Conservation (phyloP, 2,797 vertebrate genomes). For the Atherinosoma microstoma region DNA sequence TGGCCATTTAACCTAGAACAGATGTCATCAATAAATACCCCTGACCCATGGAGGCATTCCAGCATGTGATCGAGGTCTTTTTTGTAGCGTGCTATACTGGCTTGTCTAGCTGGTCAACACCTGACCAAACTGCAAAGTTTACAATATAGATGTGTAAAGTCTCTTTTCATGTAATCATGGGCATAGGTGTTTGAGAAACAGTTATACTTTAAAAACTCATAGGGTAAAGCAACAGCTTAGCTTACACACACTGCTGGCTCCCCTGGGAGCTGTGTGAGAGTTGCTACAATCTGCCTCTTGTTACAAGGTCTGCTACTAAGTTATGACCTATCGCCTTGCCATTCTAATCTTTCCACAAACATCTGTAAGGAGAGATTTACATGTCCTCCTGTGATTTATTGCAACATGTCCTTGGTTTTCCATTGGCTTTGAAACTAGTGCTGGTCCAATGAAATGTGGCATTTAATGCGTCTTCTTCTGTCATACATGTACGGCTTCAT, state of each 20-base stretch:
- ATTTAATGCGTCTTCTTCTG: conserved; percentile 39
- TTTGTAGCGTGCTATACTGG: conserved; percentile 44
- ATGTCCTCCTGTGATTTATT: conserved; percentile 74
- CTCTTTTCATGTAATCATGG: conserved; percentile 76
- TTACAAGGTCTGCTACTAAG: conserved; percentile 83
- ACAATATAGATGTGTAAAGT: conserved; percentile 81
- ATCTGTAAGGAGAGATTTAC: conserved; percentile 75
- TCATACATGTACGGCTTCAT: conserved; percentile 11
- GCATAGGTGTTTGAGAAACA: conserved; percentile 78
- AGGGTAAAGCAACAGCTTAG: conserved; percentile 85
- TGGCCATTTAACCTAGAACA: conserved; percentile 90
- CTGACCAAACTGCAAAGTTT: conserved; percentile 91
- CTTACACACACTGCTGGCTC: conserved; percentile 82
- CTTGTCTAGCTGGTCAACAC: conserved; percentile 85
- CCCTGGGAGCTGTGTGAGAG: conserved; percentile 83
- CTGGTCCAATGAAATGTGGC: conserved; percentile 50
- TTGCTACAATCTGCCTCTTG: conserved; percentile 88
- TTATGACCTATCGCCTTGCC: conserved; percentile 78
- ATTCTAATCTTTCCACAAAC: conserved; percentile 82
- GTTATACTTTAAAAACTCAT: conserved; percentile 91
- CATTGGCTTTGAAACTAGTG: conserved; percentile 57
- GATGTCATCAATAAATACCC: conserved; percentile 92
- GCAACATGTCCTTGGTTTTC: conserved; percentile 67
- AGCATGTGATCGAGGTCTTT: conserved; percentile 77
- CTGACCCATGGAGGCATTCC: conserved; percentile 86